These are phyloP conservation scores for Drosophila saltans DNA, from an alignment of 1,140 invertebrate genomes.

Conservation along the genomic window DNA sequence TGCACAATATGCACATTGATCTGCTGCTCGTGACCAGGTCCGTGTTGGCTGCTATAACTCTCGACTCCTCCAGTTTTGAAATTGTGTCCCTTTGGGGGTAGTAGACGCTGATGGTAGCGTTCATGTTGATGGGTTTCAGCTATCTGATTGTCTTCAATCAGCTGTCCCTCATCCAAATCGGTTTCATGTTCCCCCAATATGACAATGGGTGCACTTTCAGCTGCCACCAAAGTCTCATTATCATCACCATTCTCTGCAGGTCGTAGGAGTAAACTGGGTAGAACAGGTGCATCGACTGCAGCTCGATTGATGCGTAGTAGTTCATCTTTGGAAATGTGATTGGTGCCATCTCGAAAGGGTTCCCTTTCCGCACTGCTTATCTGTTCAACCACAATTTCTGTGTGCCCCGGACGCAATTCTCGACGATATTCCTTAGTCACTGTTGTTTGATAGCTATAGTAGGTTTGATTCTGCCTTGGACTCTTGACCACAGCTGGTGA, in stretches of 20 bases:
- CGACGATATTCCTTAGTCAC: conserved; percentile 71
- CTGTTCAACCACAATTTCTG: conserved; percentile 74
- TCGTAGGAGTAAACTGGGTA: conserved; percentile 69
- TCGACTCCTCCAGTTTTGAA: conserved; percentile 31
- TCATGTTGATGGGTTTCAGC: conserved; percentile 63
- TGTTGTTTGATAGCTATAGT: conserved; percentile 66
- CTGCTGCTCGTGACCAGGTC: conserved; percentile 60
- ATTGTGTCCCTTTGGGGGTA: conserved; percentile 19
- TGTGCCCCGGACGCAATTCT: conserved; percentile 68
- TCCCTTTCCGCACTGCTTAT: conserved; percentile 40
- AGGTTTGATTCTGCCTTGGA: conserved; percentile 60
- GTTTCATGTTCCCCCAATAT: conserved; percentile 67
- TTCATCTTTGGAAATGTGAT: conserved; percentile 67
- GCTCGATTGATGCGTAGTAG: conserved; percentile 73
- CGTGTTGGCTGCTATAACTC: conserved; percentile 55
- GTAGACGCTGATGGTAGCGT: conserved; percentile 50
- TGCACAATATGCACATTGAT: conserved; percentile 74
- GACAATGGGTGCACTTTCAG: conserved; percentile 71
- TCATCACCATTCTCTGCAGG: conserved; percentile 46
- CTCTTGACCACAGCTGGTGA: conserved; percentile 28
- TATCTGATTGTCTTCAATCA: conserved; percentile 73
- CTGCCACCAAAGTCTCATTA: conserved; percentile 60
- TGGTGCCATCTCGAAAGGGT: conserved; percentile 62
- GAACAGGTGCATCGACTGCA: conserved; percentile 64
- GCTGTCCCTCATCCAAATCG: conserved; percentile 57